Conservation (phyloP, 2,113 vertebrate species). For the Prochilodus magdalenae region DNA sequence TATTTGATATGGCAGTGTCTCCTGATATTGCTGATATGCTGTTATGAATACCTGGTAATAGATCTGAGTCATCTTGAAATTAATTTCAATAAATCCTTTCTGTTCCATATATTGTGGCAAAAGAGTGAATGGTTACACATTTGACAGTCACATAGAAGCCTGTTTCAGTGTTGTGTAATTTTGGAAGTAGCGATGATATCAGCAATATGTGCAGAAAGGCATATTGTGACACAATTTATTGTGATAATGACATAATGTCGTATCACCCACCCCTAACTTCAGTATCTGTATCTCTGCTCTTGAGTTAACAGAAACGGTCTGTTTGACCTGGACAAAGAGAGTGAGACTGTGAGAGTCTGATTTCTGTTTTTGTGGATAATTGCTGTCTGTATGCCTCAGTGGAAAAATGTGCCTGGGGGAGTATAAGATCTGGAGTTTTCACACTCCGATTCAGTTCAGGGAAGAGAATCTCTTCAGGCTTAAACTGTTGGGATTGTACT, state of each 20-base stretch:
- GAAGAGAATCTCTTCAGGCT: not conserved
- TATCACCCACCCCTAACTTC: not conserved
- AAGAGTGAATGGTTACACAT: no score
- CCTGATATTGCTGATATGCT: no score
- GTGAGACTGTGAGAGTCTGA: not conserved
- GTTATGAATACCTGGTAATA: no score
- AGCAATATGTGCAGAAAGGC: no score
- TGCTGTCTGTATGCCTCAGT: slow-evolving; percentile 33
- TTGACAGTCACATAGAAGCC: no score
- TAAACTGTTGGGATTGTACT: not conserved
- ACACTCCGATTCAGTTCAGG: not conserved
- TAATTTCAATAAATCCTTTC: no score
- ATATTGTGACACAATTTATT: no score
- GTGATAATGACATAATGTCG: not conserved
- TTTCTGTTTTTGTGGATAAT: slow-evolving; percentile 22
- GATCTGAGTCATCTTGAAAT: no score
- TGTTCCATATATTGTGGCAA: no score
- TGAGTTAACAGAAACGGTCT: slow-evolving; percentile 15
- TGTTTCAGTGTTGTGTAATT: no score
- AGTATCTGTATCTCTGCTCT: not conserved
- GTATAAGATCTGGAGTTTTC: slow-evolving; percentile 3
- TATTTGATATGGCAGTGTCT: no score
- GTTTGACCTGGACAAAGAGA: slow-evolving; percentile 14
- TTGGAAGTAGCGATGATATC: no score
- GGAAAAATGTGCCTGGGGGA: slow-evolving; percentile 57